Evolutionary conservation across 2,888 invertebrate genomes (phyloP).

Genomic region (Lycocerus yunnanus): DNA sequence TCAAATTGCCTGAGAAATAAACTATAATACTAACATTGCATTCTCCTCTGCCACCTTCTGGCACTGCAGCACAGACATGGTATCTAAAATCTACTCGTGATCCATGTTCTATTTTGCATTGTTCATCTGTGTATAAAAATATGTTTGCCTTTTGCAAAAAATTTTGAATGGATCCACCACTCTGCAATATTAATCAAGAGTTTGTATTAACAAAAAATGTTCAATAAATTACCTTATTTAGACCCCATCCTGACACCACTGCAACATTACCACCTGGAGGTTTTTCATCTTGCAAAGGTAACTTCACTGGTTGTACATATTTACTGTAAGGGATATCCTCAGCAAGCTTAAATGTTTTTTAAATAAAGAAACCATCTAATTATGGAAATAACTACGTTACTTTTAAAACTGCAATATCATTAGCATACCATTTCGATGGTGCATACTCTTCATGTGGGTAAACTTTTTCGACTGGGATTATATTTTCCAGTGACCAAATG

Average conservation of each 20-base stretch:
- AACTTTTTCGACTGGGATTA: neutral
- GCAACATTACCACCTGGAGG: conserved; percentile 14
- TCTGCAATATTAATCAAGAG: neutral
- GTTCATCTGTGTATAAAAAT: conserved; percentile 45
- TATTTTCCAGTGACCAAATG: neutral
- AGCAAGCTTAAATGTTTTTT: conserved; percentile 33
- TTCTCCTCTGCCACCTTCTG: conserved; percentile 35
- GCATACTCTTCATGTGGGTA: conserved; percentile 22
- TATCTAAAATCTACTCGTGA: neutral
- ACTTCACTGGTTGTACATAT: conserved; percentile 23
- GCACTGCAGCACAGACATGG: conserved; percentile 52
- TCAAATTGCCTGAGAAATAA: neutral
- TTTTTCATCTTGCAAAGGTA: conserved; percentile 31
- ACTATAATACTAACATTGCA: conserved; percentile 46
- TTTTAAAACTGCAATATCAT: conserved; percentile 38
- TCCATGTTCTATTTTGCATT: conserved; percentile 5
- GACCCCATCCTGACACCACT: neutral
- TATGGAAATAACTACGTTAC: conserved; percentile 9
- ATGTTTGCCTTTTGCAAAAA: conserved; percentile 52
- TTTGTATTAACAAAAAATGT: neutral
- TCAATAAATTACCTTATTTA: neutral
- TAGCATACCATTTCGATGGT: conserved; percentile 27
- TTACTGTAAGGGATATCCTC: conserved; percentile 30
- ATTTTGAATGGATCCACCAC: conserved; percentile 47
- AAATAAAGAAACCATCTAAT: neutral